Percentiles rank a stretch among this genome's conserved stretches.
Evolutionary conservation across 2,113 vertebrate genomes (phyloP).

Genomic region (Parotia lawesii): DNA sequence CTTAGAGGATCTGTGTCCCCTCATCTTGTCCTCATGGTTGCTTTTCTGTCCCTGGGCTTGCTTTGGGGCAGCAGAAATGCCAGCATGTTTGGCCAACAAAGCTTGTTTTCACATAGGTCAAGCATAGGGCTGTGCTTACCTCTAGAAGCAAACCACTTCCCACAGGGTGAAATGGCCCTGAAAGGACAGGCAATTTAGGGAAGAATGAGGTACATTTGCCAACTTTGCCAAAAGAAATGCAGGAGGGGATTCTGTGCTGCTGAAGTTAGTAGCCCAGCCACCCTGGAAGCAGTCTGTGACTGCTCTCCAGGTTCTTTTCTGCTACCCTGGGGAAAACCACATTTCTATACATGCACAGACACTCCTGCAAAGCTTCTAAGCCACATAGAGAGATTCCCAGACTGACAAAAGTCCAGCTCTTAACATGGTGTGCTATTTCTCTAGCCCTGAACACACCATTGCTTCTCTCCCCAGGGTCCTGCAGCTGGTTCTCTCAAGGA

Average conservation of each 20-base stretch:
- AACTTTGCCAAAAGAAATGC: background rate
- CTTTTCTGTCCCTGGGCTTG: background rate
- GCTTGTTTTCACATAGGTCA: background rate
- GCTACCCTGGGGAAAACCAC: background rate
- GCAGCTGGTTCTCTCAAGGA: background rate
- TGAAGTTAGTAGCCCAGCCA: background rate
- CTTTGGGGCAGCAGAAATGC: background rate
- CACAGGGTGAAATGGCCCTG: background rate
- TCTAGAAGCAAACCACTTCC: background rate
- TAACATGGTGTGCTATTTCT: fast-evolving
- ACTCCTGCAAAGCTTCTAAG: background rate
- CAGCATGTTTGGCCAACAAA: background rate
- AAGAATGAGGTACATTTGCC: background rate
- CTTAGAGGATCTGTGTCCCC: background rate
- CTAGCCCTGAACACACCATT: background rate
- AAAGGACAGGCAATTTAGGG: background rate
- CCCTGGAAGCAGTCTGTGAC: background rate
- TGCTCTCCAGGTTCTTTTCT: background rate
- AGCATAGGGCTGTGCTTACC: background rate
- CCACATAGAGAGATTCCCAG: background rate
- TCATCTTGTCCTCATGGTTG: background rate
- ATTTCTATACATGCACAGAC: background rate
- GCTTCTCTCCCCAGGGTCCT: conserved; percentile 22
- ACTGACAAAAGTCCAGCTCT: background rate
- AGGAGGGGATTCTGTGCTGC: background rate